Percentiles rank a stretch among this genome's conserved stretches.
These are phyloP conservation scores for Tromatobia lineatoria DNA, from an alignment of 2,888 invertebrate genomes.

Conservation along the genomic window DNA sequence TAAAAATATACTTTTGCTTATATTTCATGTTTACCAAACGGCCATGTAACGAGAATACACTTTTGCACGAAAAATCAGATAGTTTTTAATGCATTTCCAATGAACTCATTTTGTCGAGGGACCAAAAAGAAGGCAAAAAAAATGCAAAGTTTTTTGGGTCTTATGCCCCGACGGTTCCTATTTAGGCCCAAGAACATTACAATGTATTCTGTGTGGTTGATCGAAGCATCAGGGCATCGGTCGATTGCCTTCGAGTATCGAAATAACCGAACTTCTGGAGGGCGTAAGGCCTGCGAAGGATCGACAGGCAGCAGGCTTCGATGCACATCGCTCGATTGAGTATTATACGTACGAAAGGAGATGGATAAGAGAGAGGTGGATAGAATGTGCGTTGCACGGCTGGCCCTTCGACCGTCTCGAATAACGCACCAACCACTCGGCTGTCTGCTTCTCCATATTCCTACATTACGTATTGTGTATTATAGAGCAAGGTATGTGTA, in stretches of 20 bases:
- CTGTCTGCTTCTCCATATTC: constrained; percentile 19
- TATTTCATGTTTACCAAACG: no score
- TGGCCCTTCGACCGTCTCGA: constrained; percentile 30
- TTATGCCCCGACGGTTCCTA: neutral
- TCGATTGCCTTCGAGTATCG: constrained; percentile 32
- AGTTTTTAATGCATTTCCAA: no score
- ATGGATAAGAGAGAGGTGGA: constrained; percentile 3
- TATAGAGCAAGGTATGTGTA: constrained; percentile 13
- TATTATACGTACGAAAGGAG: constrained; percentile 33
- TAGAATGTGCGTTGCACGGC: constrained; percentile 35
- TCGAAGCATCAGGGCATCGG: constrained; percentile 28
- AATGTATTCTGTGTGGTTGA: neutral
- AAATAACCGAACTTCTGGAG: constrained; percentile 41
- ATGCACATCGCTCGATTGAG: constrained; percentile 44
- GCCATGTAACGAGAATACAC: no score
- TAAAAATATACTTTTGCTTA: no score
- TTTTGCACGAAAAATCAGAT: no score
- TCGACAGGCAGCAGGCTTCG: constrained; percentile 45
- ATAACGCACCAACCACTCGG: constrained; percentile 21
- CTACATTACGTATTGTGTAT: constrained; percentile 13
- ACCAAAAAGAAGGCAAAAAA: neutral
- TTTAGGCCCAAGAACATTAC: neutral
- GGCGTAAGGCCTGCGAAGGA: constrained; percentile 3
- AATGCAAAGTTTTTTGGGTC: neutral
- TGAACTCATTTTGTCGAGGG: no score